phyloP scores from a whole-genome alignment of 1,140 invertebrate species.

The Euwallacea similis region DNA sequence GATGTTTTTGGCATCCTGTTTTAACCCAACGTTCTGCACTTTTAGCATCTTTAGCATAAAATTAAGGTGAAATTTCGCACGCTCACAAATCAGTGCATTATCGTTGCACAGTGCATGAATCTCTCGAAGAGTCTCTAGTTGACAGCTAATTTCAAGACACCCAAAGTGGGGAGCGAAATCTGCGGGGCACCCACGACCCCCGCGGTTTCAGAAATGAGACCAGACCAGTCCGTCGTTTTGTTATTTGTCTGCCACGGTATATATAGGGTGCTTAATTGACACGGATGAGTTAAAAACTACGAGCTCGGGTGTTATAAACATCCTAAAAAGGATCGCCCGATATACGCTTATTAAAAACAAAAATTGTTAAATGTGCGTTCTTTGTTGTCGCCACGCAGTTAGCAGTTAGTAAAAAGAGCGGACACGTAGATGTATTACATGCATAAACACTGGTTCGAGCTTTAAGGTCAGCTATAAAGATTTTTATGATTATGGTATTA shows the following conservation, averaged over 20 bases:
- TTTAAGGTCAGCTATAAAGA: constrained; percentile 22
- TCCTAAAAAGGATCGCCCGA: constrained; percentile 21
- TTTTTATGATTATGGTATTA: constrained; percentile 30
- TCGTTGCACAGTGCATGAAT: constrained; percentile 11
- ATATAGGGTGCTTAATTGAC: constrained; percentile 33
- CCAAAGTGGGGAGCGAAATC: constrained; percentile 29
- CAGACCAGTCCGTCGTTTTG: constrained; percentile 27
- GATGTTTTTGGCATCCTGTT: too few relatives aligned
- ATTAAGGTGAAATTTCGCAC: too few relatives aligned
- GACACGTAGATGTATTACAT: constrained; percentile 17
- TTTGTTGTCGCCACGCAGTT: constrained; percentile 1
- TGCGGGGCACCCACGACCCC: constrained; percentile 28
- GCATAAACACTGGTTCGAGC: constrained; percentile 20
- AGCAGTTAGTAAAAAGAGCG: constrained; percentile 18
- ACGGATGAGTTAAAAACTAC: constrained; percentile 32
- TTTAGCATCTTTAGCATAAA: too few relatives aligned
- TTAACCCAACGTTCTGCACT: too few relatives aligned
- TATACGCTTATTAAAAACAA: constrained; percentile 24
- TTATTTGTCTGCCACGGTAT: constrained; percentile 31
- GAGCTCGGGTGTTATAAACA: constrained; percentile 18
- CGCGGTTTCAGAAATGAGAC: constrained; percentile 33
- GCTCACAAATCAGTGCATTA: constrained; percentile 4
- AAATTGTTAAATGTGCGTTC: constrained; percentile 15
- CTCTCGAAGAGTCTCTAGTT: constrained; percentile 15
- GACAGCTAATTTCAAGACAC: constrained; percentile 39